Evolutionary conservation across 2,113 vertebrate species (phyloP).

Genomic region (Oreocharis arfaki): DNA sequence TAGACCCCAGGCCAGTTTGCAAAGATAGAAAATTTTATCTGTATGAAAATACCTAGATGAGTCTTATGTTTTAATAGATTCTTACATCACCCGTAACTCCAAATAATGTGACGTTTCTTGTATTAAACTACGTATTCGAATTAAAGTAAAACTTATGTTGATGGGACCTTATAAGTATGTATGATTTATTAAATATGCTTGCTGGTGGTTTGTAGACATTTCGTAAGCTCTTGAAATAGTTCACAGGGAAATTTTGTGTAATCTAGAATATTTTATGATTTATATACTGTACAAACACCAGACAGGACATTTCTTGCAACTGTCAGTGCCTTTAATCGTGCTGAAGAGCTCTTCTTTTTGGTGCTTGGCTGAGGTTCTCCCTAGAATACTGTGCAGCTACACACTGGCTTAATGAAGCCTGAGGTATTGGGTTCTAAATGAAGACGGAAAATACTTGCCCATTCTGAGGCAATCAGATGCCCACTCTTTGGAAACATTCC

Average conservation of each 20-base stretch:
- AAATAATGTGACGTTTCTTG: background rate
- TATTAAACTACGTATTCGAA: background rate
- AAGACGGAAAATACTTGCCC: background rate
- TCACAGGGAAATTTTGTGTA: background rate
- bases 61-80: background rate
- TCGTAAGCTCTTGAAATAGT: background rate
- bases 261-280: background rate
- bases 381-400: background rate
- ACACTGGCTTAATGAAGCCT: background rate
- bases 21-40: background rate
- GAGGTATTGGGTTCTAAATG: background rate
- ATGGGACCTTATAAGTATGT: background rate
- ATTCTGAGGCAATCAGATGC: background rate
- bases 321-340: background rate
- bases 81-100: background rate
- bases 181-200: background rate
- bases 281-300: background rate
- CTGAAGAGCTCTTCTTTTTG: background rate
- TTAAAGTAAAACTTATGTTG: background rate
- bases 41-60: background rate
- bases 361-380: background rate
- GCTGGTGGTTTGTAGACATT: background rate
- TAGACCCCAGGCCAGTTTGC: background rate
- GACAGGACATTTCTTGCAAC: background rate
- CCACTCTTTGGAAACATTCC: background rate